Percentiles rank a stretch among this genome's conserved stretches.
Conservation (phyloP, 2,797 vertebrate genomes). For the Takifugu rubripes region DNA sequence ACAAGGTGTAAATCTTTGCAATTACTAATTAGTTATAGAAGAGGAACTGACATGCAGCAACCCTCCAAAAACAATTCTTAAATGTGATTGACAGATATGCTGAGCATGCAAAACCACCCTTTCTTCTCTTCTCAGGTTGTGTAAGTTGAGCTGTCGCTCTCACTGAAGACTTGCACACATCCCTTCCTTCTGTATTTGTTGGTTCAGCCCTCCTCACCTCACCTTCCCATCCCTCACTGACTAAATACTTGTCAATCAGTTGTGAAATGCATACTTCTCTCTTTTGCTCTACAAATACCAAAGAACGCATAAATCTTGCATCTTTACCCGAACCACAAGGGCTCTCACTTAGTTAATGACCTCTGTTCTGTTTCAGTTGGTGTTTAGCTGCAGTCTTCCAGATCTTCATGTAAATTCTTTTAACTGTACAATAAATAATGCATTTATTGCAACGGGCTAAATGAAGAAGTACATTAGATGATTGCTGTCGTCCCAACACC, state of each 20-base stretch:
- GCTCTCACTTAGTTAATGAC: neutral
- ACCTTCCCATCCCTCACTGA: conserved; percentile 35
- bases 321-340: neutral
- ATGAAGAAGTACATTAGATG: too few relatives aligned
- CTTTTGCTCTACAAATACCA: conserved; percentile 31
- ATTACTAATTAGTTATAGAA: too few relatives aligned
- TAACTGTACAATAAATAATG: too few relatives aligned
- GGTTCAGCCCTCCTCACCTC: conserved; percentile 11
- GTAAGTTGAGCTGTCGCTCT: conserved; percentile 40
- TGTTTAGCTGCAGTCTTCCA: neutral
- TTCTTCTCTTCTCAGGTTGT: conserved; percentile 32
- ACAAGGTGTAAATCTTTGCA: neutral
- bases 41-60: neutral
- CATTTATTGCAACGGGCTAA: too few relatives aligned
- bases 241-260: conserved; percentile 55
- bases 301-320: conserved; percentile 3
- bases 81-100: neutral
- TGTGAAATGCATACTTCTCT: conserved; percentile 45
- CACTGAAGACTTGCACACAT: conserved; percentile 54
- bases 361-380: neutral
- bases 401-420: too few relatives aligned
- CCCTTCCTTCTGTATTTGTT: conserved; percentile 33
- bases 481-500: too few relatives aligned
- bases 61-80: too few relatives aligned
- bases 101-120: conserved; percentile 14